These are phyloP conservation scores for Lerista edwardsae DNA, from an alignment of 2,797 vertebrate species.

Conservation along the genomic window DNA sequence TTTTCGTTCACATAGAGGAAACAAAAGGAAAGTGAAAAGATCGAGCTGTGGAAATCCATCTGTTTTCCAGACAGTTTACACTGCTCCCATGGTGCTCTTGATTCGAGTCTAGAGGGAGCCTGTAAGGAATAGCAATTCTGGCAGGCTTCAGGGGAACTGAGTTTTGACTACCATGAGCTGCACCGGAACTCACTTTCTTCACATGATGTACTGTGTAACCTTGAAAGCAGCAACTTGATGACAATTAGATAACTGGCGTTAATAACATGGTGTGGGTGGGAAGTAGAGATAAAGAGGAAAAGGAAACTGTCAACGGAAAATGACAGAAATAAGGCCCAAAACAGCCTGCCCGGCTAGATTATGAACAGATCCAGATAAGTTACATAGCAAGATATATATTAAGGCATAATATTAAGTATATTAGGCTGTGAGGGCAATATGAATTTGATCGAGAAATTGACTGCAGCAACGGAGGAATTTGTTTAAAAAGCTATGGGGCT, in stretches of 20 bases:
- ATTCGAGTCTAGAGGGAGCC: constrained; percentile 2
- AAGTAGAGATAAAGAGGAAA: constrained; percentile 5
- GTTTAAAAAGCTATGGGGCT: not conserved
- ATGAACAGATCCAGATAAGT: constrained; percentile 23
- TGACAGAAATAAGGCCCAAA: constrained; percentile 17
- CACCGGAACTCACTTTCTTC: constrained; percentile 40
- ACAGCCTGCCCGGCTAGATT: constrained; percentile 12
- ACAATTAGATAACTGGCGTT: constrained; percentile 43
- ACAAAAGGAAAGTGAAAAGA: not conserved
- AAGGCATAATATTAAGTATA: not conserved
- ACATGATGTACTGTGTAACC: constrained; percentile 53
- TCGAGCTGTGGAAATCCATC: not conserved
- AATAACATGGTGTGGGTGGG: constrained; percentile 27
- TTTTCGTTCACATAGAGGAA: not conserved
- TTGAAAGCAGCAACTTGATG: constrained; percentile 51
- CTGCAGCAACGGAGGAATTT: not conserved
- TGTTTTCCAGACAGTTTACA: constrained; percentile 24
- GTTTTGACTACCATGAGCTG: constrained; percentile 37
- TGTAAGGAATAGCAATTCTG: not conserved
- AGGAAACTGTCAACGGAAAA: constrained; percentile 35
- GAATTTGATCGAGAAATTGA: not conserved
- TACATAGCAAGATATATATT: constrained; percentile 6
- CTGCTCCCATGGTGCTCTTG: constrained; percentile 16
- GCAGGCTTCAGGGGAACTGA: constrained; percentile 37
- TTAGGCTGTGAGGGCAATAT: constrained; percentile 2